Evolutionary conservation across 2,797 vertebrate genomes (phyloP).

Genomic region (Leptodactylus fallax): DNA sequence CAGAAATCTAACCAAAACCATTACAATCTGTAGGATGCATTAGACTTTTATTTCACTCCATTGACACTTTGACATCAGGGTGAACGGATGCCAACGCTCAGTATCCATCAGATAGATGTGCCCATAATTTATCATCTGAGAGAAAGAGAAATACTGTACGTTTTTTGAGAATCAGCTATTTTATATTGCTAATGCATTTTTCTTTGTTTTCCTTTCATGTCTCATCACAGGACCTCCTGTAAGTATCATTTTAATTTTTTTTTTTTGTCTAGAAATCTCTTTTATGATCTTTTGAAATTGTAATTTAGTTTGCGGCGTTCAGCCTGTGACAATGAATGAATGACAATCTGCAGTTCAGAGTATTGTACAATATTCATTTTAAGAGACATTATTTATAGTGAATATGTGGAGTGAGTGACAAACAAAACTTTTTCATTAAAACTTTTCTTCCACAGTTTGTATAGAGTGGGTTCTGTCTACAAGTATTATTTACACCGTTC

Average conservation of each 20-base stretch:
- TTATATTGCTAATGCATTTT: conserved; percentile 55
- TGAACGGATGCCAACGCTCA: background rate
- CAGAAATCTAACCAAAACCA: background rate
- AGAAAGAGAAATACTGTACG: background rate
- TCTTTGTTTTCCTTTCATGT: conserved; percentile 66
- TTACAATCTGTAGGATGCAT: background rate
- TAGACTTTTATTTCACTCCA: background rate
- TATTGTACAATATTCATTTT: background rate
- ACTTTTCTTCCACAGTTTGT: background rate
- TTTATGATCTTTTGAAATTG: background rate
- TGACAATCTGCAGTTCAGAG: background rate
- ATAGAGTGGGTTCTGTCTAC: background rate
- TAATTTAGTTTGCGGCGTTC: background rate
- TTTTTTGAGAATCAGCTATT: too few relatives aligned
- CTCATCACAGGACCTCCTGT: conserved; percentile 91
- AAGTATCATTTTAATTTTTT: conserved; percentile 80
- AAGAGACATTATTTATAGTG: background rate
- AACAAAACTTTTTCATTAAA: background rate
- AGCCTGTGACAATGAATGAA: background rate
- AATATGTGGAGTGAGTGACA: background rate
- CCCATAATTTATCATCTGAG: background rate
- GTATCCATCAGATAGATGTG: background rate
- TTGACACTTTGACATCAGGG: background rate
- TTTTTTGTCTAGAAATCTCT: conserved; percentile 3
- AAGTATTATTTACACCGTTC: background rate